Conservation (phyloP, 64 coral and sea anemone genomes). For the Stylophora pistillata region DNA sequence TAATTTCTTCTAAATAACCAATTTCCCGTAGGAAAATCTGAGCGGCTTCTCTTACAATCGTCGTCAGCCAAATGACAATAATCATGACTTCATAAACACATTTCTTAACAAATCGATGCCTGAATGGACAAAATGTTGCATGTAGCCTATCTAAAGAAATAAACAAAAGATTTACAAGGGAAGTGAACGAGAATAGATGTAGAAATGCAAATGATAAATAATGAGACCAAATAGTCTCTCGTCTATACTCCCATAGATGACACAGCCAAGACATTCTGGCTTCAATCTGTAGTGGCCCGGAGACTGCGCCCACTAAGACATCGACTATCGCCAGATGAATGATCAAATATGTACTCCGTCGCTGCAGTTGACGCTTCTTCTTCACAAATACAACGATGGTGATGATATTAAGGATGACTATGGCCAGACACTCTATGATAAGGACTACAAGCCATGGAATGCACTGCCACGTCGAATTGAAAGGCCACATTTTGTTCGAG, state of each 20-base stretch:
- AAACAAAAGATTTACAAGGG: neutral
- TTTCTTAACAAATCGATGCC: neutral
- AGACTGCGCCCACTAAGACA: neutral
- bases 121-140: neutral
- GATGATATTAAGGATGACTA: constrained; percentile 5
- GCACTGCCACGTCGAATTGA: neutral
- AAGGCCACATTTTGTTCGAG: no score
- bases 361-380: neutral
- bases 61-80: neutral
- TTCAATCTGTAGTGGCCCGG: constrained; percentile 12
- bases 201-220: neutral
- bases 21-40: neutral
- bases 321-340: constrained; percentile 15
- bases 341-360: neutral
- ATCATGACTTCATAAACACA: neutral
- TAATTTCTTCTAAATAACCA: neutral
- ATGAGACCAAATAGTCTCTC: neutral
- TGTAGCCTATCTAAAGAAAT: constrained; percentile 19
- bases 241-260: neutral
- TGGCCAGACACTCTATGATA: neutral
- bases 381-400: constrained; percentile 5
- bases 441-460: constrained; percentile 5
- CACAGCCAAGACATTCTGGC: neutral
- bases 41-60: neutral
- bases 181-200: constrained; percentile 16